phyloP scores from a whole-genome alignment of 2,888 invertebrate species.

The Nephrotoma flavescens region DNA sequence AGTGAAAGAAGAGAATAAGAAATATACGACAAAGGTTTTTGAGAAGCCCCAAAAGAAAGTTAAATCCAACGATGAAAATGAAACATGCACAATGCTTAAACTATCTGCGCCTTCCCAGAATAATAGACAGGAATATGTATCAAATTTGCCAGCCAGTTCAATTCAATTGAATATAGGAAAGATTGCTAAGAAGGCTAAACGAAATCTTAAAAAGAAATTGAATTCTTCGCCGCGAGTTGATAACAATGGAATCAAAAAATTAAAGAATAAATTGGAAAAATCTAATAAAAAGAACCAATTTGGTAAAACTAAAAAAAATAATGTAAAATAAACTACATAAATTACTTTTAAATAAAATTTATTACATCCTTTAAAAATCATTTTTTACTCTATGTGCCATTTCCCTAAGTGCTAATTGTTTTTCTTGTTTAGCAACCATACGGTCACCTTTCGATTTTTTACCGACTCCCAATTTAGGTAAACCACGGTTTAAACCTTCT shows the following conservation, averaged over 20 bases:
- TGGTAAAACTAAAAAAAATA: background rate
- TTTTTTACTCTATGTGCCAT: conserved; percentile 31
- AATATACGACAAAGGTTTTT: background rate
- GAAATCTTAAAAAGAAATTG: background rate
- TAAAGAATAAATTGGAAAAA: background rate
- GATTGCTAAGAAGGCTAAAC: background rate
- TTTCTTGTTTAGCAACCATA: conserved; percentile 41
- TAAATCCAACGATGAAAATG: background rate
- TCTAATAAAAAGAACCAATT: background rate
- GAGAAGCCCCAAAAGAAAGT: background rate
- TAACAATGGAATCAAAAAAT: background rate
- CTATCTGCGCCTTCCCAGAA: background rate
- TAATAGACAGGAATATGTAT: background rate
- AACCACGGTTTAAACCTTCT: conserved; percentile 87
- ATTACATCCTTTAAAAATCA: conserved; percentile 23
- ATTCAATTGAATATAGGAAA: background rate
- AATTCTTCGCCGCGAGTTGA: background rate
- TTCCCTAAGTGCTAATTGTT: conserved; percentile 24
- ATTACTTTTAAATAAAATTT: background rate
- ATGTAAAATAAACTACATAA: background rate
- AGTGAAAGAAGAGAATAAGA: background rate
- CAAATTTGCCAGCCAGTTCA: background rate
- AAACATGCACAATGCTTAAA: background rate
- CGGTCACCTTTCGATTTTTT: conserved; percentile 68
- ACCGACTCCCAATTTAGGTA: conserved; percentile 81